Evolutionary conservation across 2,888 invertebrate species (phyloP).

Genomic region (Trichopoda pennipes): DNA sequence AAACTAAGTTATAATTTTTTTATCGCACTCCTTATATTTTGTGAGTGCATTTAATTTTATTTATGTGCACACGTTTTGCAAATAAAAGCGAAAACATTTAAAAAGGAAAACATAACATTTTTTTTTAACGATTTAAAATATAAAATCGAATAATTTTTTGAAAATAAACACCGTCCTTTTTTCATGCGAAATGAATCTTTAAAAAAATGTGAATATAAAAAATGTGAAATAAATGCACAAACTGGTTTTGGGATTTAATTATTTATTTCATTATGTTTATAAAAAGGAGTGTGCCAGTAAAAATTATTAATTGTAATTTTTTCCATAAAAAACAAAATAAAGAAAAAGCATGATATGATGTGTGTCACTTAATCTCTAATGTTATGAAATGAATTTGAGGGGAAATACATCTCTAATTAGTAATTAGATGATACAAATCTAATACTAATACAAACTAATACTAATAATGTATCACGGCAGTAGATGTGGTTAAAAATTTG

Average conservation of each 20-base stretch:
- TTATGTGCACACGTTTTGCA: constrained; percentile 40
- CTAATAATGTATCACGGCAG: too few relatives aligned
- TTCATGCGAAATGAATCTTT: not conserved
- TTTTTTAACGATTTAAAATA: not conserved
- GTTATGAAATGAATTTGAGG: too few relatives aligned
- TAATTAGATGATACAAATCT: too few relatives aligned
- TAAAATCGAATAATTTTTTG: not conserved
- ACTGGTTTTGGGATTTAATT: constrained; percentile 58
- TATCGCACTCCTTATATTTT: not conserved
- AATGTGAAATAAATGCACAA: constrained; percentile 46
- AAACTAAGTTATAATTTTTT: not conserved
- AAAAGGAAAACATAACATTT: constrained; percentile 9
- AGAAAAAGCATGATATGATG: too few relatives aligned
- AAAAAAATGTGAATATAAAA: constrained; percentile 15
- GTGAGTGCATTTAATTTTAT: constrained; percentile 4
- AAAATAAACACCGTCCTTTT: constrained; percentile 41
- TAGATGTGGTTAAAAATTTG: too few relatives aligned
- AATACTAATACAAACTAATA: too few relatives aligned
- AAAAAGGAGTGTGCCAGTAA: constrained; percentile 15
- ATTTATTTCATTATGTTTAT: constrained; percentile 10
- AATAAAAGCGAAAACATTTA: constrained; percentile 59
- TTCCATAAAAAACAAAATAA: too few relatives aligned
- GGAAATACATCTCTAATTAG: too few relatives aligned
- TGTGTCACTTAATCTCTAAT: too few relatives aligned
- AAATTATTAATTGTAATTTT: constrained; percentile 16